phyloP scores from a whole-genome alignment of 2,113 vertebrate species.

The Naja naja region DNA sequence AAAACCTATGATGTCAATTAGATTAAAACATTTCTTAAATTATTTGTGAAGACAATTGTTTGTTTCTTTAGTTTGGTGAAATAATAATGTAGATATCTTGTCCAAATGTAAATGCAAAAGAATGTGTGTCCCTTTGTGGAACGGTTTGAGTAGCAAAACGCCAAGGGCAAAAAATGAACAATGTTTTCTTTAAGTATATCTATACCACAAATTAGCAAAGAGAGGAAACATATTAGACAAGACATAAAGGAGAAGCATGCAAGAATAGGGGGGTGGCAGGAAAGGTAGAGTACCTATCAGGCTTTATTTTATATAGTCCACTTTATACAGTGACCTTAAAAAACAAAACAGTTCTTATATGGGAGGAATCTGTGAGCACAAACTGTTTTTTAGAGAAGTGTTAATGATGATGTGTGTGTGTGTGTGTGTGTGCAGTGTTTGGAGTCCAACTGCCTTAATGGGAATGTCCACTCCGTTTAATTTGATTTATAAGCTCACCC shows the following conservation, averaged over 20 bases:
- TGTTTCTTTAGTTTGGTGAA: neutral
- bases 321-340: neutral
- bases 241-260: neutral
- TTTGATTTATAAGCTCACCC: neutral
- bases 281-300: neutral
- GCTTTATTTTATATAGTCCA: neutral
- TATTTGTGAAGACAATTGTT: neutral
- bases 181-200: neutral
- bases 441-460: neutral
- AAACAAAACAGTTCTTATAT: neutral
- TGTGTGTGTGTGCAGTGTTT: neutral
- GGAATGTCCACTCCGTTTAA: neutral
- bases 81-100: neutral
- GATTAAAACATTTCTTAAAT: neutral
- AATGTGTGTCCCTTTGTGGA: neutral
- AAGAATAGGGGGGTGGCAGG: too few species aligned
- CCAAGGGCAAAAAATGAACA: neutral
- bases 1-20: neutral
- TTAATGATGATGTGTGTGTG: neutral
- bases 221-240: neutral
- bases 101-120: neutral
- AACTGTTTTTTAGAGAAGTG: neutral
- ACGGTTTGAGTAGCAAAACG: neutral
- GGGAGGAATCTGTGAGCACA: neutral
- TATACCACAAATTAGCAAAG: neutral